Base-by-base conservation (phyloP, 2,888 invertebrate genomes). In the Scaptodrosophila latifasciaeformis region DNA sequence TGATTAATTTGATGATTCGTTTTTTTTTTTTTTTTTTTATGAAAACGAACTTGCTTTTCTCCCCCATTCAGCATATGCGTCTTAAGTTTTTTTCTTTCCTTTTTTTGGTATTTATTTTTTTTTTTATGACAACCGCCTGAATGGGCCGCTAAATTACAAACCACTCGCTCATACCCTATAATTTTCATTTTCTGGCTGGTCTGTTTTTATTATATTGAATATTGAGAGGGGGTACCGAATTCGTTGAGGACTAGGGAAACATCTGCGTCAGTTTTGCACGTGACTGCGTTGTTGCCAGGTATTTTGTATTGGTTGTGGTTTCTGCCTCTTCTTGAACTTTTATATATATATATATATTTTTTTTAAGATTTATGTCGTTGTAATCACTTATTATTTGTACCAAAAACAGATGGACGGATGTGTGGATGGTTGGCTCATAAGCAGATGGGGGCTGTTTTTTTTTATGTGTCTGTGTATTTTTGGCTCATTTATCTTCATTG, bases 1-100 rank as follows among this genome's bases (percentile, higher is more conserved):
- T 70, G 62, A 78, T 74, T 65, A 70, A 72, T 78, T 63, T 60
- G 57, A 74, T 66, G n/a, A n/a, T n/a, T n/a, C n/a, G n/a, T n/a
- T n/a, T n/a, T n/a, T n/a, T n/a, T n/a, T n/a, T n/a, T n/a, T n/a
- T n/a, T n/a, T n/a, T n/a, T n/a, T n/a, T n/a, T n/a, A n/a, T n/a
- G n/a, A n/a, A n/a, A n/a, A n/a, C n/a, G n/a, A n/a, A n/a, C n/a
- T n/a, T n/a, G n/a, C n/a, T n/a, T 47, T 37, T 37, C 15, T 27
- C 24, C 24, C 24, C 4, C 24, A 7, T 24, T 7, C 24, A n/a
- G n/a, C n/a, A n/a, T n/a, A n/a, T n/a, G n/a, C n/a, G n/a, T n/a
- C n/a, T n/a, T n/a, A n/a, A n/a, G n/a, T n/a, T n/a, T n/a, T n/a
- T n/a, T n/a, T n/a, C n/a, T n/a, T n/a, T n/a, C n/a, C n/a, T n/a